Percentiles rank a stretch among this genome's conserved stretches.
phyloP scores from a whole-genome alignment of 1,140 invertebrate genomes.

The Lordiphosa mommai region DNA sequence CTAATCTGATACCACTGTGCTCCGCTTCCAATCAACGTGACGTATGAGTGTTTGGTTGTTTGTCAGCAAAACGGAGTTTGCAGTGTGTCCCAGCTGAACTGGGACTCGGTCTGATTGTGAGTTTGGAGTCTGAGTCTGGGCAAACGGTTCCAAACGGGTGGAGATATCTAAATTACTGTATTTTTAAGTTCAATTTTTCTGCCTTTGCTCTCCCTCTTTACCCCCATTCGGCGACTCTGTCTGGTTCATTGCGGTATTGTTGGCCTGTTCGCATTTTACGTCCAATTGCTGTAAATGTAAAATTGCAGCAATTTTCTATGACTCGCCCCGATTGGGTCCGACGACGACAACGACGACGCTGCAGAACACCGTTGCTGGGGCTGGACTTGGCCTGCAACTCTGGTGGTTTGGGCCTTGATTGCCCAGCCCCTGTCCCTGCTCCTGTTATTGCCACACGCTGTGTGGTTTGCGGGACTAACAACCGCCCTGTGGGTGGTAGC shows the following conservation, averaged over 20 bases:
- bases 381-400: conserved; percentile 15
- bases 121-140: conserved; percentile 14
- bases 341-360: conserved; percentile 32
- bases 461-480: conserved; percentile 30
- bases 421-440: conserved; percentile 10
- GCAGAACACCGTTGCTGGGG: conserved; percentile 28
- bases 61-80: conserved; percentile 51
- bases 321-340: conserved; percentile 62
- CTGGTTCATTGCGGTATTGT: conserved; percentile 12
- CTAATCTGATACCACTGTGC: conserved; percentile 49
- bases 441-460: not conserved
- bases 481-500: conserved; percentile 72
- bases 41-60: conserved; percentile 72
- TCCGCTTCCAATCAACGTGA: conserved; percentile 58
- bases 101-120: conserved; percentile 14
- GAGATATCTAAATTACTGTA: conserved; percentile 76
- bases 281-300: conserved; percentile 76
- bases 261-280: conserved; percentile 45
- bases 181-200: conserved; percentile 76
- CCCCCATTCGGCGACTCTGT: conserved; percentile 6
- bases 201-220: conserved; percentile 48
- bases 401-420: conserved; percentile 46
- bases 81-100: conserved; percentile 48
- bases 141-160: conserved; percentile 16
- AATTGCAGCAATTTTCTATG: conserved; percentile 77